Evolutionary conservation across 2,113 vertebrate species (phyloP).

Genomic region (Gallinago media): DNA sequence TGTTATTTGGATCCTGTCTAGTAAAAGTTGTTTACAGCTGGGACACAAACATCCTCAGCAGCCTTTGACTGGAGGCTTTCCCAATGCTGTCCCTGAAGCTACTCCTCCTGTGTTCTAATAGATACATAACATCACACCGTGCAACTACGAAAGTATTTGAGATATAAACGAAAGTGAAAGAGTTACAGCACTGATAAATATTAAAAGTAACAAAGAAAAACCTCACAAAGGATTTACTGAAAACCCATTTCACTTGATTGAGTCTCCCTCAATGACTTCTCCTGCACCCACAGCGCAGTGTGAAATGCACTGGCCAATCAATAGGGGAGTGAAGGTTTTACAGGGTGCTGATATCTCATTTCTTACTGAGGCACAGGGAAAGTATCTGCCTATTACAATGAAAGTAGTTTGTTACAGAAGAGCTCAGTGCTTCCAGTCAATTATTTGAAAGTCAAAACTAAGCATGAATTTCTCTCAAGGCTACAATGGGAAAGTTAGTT

Average conservation of each 20-base stretch:
- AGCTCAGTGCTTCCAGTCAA: not conserved
- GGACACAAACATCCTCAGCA: not conserved
- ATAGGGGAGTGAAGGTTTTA: not conserved
- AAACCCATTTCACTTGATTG: fast-evolving
- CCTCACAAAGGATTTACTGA: fast-evolving
- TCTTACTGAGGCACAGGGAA: not conserved
- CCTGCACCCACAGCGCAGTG: fast-evolving
- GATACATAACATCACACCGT: fast-evolving
- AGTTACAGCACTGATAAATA: no score
- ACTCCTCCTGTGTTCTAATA: not conserved
- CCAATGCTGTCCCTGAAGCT: not conserved
- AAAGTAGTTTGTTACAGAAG: not conserved
- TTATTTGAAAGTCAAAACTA: not conserved
- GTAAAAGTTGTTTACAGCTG: not conserved
- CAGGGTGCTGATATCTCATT: fast-evolving
- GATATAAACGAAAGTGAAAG: not conserved
- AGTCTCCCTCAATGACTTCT: not conserved
- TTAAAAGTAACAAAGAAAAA: not conserved
- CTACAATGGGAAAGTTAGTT: not conserved
- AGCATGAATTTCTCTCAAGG: not conserved
- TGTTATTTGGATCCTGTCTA: not conserved
- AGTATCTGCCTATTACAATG: not conserved
- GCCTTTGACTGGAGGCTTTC: not conserved
- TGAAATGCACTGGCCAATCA: fast-evolving
- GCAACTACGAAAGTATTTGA: not conserved